Conservation (phyloP, 2,888 invertebrate genomes). For the Macaria liturata region DNA sequence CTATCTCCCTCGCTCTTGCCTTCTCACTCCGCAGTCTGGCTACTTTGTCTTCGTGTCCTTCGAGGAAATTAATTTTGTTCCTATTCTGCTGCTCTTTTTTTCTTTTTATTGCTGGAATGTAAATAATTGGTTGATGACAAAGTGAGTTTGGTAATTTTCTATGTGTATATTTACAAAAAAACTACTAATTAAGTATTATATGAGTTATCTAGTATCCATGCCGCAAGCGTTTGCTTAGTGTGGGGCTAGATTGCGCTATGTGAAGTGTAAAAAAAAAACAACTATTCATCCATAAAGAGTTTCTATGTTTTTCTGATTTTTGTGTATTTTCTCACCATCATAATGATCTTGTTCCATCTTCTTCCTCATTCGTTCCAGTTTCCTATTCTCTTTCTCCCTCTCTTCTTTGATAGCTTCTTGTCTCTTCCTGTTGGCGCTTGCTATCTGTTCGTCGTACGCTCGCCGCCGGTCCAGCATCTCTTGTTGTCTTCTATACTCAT, state of each 20-base stretch:
- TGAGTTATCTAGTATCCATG: too few relatives aligned
- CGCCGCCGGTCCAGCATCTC: slow-evolving; percentile 63
- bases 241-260: too few relatives aligned
- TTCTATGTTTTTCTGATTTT: too few relatives aligned
- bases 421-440: slow-evolving; percentile 61
- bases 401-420: slow-evolving; percentile 57
- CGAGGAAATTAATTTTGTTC: slow-evolving; percentile 66
- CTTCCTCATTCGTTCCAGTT: slow-evolving; percentile 60
- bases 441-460: slow-evolving; percentile 71
- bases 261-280: too few relatives aligned
- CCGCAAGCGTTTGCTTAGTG: too few relatives aligned
- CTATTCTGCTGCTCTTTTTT: slow-evolving; percentile 65
- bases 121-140: too few relatives aligned
- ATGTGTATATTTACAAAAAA: too few relatives aligned
- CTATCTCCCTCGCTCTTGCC: slow-evolving; percentile 56
- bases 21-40: slow-evolving; percentile 53
- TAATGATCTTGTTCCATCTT: slow-evolving; percentile 72
- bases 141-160: too few relatives aligned
- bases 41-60: slow-evolving; percentile 61
- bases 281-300: too few relatives aligned
- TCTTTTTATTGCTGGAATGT: slow-evolving; percentile 58
- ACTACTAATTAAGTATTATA: too few relatives aligned
- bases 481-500: slow-evolving; percentile 49
- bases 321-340: slow-evolving; percentile 47
- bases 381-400: slow-evolving; percentile 63